phyloP scores from a whole-genome alignment of 64 coral and sea anemone genomes.

The Hydrozoanthus tunicans region DNA sequence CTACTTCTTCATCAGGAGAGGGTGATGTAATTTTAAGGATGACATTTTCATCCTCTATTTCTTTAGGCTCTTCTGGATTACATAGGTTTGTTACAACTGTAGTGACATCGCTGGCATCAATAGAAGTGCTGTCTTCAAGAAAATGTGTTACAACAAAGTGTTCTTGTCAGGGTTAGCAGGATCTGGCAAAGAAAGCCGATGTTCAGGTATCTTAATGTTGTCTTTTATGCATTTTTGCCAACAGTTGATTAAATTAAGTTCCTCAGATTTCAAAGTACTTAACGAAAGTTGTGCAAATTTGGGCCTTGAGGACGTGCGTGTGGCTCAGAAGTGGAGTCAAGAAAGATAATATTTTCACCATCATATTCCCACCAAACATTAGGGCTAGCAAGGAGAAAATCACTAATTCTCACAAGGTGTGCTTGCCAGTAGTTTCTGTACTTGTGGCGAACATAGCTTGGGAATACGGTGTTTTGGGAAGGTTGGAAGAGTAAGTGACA shows the following conservation, averaged over 20 bases:
- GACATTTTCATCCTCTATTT: background rate
- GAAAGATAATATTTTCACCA: slow-evolving; percentile 44
- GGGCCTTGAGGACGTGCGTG: background rate
- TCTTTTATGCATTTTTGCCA: slow-evolving; percentile 18
- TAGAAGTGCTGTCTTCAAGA: background rate
- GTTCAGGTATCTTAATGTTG: background rate
- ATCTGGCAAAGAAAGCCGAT: slow-evolving; percentile 3
- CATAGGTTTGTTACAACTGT: background rate
- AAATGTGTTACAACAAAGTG: background rate
- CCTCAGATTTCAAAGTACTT: slow-evolving; percentile 18
- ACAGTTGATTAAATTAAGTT: slow-evolving; percentile 1
- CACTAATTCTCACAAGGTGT: slow-evolving; percentile 59
- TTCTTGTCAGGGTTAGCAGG: background rate
- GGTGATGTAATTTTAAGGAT: background rate
- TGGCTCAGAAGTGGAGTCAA: slow-evolving; percentile 17
- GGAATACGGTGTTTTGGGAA: slow-evolving; percentile 17
- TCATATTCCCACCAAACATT: slow-evolving; percentile 55
- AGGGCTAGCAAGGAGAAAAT: slow-evolving; percentile 57
- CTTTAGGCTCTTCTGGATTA: background rate
- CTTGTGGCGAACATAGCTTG: background rate
- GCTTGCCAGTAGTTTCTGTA: slow-evolving; percentile 51
- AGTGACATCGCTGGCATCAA: background rate
- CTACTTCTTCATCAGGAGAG: background rate
- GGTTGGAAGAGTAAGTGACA: background rate
- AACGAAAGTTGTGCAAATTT: slow-evolving; percentile 36